These are phyloP conservation scores for Diadema setosum DNA, from an alignment of 35 echinoderm and acorn worm species.

Conservation along the genomic window DNA sequence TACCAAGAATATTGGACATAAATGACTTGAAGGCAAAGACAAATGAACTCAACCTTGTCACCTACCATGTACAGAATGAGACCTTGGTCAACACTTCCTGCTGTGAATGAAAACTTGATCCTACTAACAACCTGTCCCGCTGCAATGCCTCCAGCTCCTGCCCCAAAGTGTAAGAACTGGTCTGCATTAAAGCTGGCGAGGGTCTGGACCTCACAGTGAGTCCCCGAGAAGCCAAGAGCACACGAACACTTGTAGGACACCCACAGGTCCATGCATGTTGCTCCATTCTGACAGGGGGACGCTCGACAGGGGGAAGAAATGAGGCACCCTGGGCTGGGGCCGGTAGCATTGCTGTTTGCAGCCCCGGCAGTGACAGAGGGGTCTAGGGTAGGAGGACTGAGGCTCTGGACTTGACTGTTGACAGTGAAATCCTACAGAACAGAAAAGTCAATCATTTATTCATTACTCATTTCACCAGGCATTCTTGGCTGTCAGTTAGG, in stretches of 20 bases:
- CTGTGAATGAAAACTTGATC: slow-evolving; percentile 66
- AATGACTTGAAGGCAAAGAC: too few relatives aligned
- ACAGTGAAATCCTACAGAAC: slow-evolving; percentile 63
- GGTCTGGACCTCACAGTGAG: slow-evolving; percentile 76
- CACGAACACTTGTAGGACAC: slow-evolving; percentile 69
- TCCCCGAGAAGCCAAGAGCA: slow-evolving; percentile 56
- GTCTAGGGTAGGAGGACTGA: not conserved
- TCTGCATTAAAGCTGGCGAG: slow-evolving; percentile 59
- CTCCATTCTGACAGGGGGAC: slow-evolving; percentile 69
- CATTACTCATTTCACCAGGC: too few relatives aligned
- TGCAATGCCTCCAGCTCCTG: not conserved
- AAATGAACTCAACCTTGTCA: too few relatives aligned
- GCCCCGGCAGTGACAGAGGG: not conserved
- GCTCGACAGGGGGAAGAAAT: slow-evolving; percentile 39
- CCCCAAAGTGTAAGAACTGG: slow-evolving; percentile 83
- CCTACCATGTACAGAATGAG: slow-evolving; percentile 93
- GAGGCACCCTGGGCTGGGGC: slow-evolving; percentile 56
- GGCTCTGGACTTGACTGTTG: slow-evolving; percentile 62
- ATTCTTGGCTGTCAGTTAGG: too few relatives aligned
- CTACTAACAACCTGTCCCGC: not conserved
- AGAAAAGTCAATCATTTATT: too few relatives aligned
- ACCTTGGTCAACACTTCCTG: slow-evolving; percentile 51
- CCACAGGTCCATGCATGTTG: slow-evolving; percentile 75
- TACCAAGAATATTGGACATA: too few relatives aligned
- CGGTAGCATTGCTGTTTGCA: not conserved